phyloP scores from a whole-genome alignment of 2,888 invertebrate genomes.

The Rhamphomyia laevipes region DNA sequence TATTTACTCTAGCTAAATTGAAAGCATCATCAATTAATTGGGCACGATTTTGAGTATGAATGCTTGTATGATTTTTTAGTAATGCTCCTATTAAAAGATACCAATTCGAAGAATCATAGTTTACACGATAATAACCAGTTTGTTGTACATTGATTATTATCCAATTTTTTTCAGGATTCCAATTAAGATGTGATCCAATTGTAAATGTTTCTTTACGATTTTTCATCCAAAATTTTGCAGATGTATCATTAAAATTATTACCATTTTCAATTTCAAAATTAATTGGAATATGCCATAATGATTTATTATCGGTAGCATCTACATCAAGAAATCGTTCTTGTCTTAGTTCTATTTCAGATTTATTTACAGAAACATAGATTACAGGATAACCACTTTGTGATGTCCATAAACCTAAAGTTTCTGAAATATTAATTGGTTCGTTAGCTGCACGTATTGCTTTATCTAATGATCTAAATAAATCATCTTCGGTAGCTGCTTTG shows the following conservation, averaged over 20 bases:
- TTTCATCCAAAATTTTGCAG: conserved; percentile 1
- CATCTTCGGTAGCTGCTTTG: conserved; percentile 23
- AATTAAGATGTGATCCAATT: conserved; percentile 1
- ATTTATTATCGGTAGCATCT: conserved; percentile 10
- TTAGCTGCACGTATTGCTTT: conserved; percentile 23
- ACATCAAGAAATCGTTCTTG: not conserved
- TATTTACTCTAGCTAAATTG: conserved; percentile 45
- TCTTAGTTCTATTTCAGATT: conserved; percentile 21
- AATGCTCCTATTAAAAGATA: conserved; percentile 43
- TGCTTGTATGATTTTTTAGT: conserved; percentile 49
- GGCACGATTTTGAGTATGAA: conserved; percentile 61
- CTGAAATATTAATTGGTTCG: conserved; percentile 40
- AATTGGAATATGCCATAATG: conserved; percentile 29
- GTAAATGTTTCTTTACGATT: not conserved
- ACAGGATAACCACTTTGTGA: conserved; percentile 49
- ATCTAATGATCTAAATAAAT: conserved; percentile 24
- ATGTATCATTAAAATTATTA: conserved; percentile 9
- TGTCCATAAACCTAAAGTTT: conserved; percentile 51
- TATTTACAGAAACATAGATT: conserved; percentile 41
- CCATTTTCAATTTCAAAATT: conserved; percentile 25
- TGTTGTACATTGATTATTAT: conserved; percentile 49
- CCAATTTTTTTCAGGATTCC: conserved; percentile 36
- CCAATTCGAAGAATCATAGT: conserved; percentile 55
- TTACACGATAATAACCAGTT: conserved; percentile 54
- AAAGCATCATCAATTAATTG: conserved; percentile 72